phyloP scores from a whole-genome alignment of 2,888 invertebrate genomes.

The Drosophila limbata region DNA sequence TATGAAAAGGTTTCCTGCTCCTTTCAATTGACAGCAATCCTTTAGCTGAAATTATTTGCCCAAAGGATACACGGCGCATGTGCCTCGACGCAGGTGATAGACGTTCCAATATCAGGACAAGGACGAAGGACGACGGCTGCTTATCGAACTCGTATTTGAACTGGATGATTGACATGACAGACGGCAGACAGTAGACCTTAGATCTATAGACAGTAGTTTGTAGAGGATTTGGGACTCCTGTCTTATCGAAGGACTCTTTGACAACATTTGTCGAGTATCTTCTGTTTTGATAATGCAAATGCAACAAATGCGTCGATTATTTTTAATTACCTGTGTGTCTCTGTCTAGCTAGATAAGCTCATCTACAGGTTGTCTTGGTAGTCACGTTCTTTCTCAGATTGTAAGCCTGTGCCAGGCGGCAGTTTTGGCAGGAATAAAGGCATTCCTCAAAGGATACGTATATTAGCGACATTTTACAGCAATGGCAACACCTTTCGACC shows the following conservation, averaged over 20 bases:
- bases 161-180: constrained; percentile 53
- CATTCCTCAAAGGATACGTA: constrained; percentile 7
- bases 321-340: constrained; percentile 43
- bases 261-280: constrained; percentile 26
- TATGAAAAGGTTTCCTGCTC: constrained; percentile 52
- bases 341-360: constrained; percentile 38
- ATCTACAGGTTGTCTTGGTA: constrained; percentile 29
- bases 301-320: constrained; percentile 26
- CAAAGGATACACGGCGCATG: constrained; percentile 68
- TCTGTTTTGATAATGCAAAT: constrained; percentile 40
- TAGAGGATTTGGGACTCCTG: constrained; percentile 5
- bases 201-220: constrained; percentile 41
- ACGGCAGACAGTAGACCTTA: constrained; percentile 29
- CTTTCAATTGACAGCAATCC: constrained; percentile 58
- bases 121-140: constrained; percentile 53
- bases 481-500: constrained; percentile 65
- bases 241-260: constrained; percentile 6
- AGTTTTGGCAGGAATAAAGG: background rate
- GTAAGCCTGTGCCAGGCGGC: constrained; percentile 19
- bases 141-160: constrained; percentile 67
- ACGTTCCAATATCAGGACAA: constrained; percentile 37
- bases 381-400: constrained; percentile 35
- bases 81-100: constrained; percentile 73
- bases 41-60: constrained; percentile 62
- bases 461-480: constrained; percentile 38